These are phyloP conservation scores for Drosophila lini DNA, from an alignment of 1,140 invertebrate genomes.

Conservation along the genomic window DNA sequence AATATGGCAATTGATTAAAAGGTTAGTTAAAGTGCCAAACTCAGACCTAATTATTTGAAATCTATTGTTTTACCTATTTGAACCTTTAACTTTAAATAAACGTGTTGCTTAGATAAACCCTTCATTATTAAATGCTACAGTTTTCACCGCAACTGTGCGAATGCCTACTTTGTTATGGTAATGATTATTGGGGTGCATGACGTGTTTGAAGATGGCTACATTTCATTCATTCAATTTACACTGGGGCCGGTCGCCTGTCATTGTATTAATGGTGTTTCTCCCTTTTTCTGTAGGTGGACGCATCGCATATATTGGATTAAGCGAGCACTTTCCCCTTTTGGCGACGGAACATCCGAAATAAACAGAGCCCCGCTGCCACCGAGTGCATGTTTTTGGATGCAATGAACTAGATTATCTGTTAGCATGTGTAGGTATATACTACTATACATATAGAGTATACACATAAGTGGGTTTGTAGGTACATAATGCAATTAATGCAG, in stretches of 20 bases:
- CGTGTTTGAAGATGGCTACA: slow-evolving; percentile 28
- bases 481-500: slow-evolving; percentile 59
- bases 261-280: slow-evolving; percentile 1
- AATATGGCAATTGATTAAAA: neutral
- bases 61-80: neutral
- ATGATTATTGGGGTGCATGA: slow-evolving; percentile 45
- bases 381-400: slow-evolving; percentile 25
- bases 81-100: neutral
- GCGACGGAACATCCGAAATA: slow-evolving; percentile 18
- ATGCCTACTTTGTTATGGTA: slow-evolving; percentile 33
- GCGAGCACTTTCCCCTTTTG: slow-evolving; percentile 44
- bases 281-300: slow-evolving; percentile 1
- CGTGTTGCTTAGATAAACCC: neutral
- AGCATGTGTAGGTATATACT: neutral
- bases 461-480: slow-evolving; percentile 25
- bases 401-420: slow-evolving; percentile 46
- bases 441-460: neutral
- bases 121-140: neutral
- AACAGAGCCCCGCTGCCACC: slow-evolving; percentile 12
- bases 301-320: slow-evolving; percentile 29
- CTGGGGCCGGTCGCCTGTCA: slow-evolving; percentile 3
- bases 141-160: slow-evolving; percentile 12
- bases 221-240: slow-evolving; percentile 49
- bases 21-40: neutral
- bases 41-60: neutral